phyloP scores from a whole-genome alignment of 2,888 invertebrate genomes.

The Alsophila aescularia region DNA sequence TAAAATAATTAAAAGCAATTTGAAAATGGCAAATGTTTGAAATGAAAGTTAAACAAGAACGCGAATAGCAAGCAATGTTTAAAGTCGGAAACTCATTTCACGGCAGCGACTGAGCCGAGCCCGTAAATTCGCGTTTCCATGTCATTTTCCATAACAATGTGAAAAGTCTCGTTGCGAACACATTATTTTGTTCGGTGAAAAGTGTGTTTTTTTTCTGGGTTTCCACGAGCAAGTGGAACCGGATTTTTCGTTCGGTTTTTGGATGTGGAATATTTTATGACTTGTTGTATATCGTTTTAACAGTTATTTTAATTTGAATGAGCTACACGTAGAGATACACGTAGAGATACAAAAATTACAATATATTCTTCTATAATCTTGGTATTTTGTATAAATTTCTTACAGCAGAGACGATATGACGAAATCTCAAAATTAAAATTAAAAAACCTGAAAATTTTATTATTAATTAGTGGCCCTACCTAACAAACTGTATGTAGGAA shows the following conservation, averaged over 20 bases:
- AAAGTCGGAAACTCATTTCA: constrained; percentile 66
- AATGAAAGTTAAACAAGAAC: constrained; percentile 59
- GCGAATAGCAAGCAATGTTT: constrained; percentile 56
- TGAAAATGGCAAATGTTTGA: constrained; percentile 59
- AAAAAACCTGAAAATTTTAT: too few species aligned
- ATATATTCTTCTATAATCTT: too few species aligned
- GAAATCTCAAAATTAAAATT: too few species aligned
- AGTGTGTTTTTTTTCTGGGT: constrained; percentile 31
- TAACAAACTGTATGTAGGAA: too few species aligned
- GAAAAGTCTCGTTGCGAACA: constrained; percentile 59
- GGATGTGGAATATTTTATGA: not conserved
- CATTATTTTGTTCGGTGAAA: constrained; percentile 55
- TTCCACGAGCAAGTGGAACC: not conserved
- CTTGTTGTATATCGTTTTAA: not conserved
- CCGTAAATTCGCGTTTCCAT: constrained; percentile 67
- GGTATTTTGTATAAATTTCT: too few species aligned
- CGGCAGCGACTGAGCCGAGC: constrained; percentile 53
- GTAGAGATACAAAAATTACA: too few species aligned
- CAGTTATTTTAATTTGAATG: too few species aligned
- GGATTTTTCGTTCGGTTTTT: not conserved
- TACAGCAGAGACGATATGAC: too few species aligned
- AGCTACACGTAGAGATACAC: too few species aligned
- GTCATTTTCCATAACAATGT: constrained; percentile 67
- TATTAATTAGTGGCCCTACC: too few species aligned
- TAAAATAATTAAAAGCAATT: constrained; percentile 51